A percentile compares a stretch with the other conserved stretches of the same genome.
Evolutionary conservation across 2,888 invertebrate species (phyloP).

Genomic region (Patella caerulea): DNA sequence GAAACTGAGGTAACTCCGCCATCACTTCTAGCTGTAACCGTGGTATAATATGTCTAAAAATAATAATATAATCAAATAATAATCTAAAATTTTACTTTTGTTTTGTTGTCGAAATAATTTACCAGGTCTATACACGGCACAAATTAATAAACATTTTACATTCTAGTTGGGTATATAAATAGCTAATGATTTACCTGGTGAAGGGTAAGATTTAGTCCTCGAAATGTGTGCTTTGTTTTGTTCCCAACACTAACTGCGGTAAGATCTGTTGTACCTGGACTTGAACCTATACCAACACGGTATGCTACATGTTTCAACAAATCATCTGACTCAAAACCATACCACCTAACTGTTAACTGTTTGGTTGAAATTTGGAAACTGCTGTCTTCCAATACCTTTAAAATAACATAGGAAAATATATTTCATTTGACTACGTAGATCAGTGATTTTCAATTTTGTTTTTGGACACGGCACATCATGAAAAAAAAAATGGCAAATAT

Average conservation of each 20-base stretch:
- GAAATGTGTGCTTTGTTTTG: slow-evolving; percentile 25
- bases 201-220: slow-evolving; percentile 30
- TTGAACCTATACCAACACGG: slow-evolving; percentile 38
- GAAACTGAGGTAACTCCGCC: slow-evolving; percentile 33
- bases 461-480: too few relatives aligned
- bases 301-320: slow-evolving; percentile 35
- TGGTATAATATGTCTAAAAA: slow-evolving; percentile 39
- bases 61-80: background rate
- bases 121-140: too few relatives aligned
- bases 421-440: too few relatives aligned
- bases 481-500: too few relatives aligned
- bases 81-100: too few relatives aligned
- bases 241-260: slow-evolving; percentile 12
- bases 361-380: slow-evolving; percentile 34
- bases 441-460: too few relatives aligned
- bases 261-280: slow-evolving; percentile 26
- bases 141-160: too few relatives aligned
- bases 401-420: slow-evolving; percentile 14
- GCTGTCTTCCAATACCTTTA: slow-evolving; percentile 40
- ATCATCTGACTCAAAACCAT: slow-evolving; percentile 44
- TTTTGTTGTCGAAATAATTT: too few relatives aligned
- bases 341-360: slow-evolving; percentile 40
- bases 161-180: background rate
- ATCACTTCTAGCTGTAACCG: slow-evolving; percentile 28
- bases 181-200: slow-evolving; percentile 22